Evolutionary conservation across 2,888 invertebrate genomes (phyloP).

Genomic region (Tachystola acroxantha): DNA sequence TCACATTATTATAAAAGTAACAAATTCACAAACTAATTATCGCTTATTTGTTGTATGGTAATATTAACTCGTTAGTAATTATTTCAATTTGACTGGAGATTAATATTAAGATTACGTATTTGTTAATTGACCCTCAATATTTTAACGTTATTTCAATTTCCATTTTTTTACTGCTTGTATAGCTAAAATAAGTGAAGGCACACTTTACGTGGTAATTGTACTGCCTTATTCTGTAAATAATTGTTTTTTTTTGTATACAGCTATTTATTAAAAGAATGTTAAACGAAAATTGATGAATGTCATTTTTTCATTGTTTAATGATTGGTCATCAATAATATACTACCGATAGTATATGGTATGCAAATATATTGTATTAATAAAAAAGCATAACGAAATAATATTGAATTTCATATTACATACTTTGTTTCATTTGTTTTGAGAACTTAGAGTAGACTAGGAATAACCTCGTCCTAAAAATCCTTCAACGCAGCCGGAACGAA

Average conservation of each 20-base stretch:
- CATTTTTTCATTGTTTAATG: constrained; percentile 75
- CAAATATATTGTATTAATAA: constrained; percentile 78
- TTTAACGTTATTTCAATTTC: constrained; percentile 57
- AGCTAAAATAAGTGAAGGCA: constrained; percentile 71
- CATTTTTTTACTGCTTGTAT: constrained; percentile 75
- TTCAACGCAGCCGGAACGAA: too few species aligned
- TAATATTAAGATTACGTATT: constrained; percentile 52
- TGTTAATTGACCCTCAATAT: constrained; percentile 49
- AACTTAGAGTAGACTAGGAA: too few species aligned
- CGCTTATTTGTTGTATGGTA: constrained; percentile 66
- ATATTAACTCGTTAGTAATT: constrained; percentile 71
- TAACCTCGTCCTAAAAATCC: too few species aligned
- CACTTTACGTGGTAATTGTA: constrained; percentile 73
- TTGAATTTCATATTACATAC: constrained; percentile 73
- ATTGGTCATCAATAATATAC: constrained; percentile 75
- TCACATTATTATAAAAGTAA: constrained; percentile 41
- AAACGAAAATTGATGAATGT: constrained; percentile 72
- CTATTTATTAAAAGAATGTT: constrained; percentile 78
- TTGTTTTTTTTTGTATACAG: constrained; percentile 77
- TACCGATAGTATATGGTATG: constrained; percentile 75
- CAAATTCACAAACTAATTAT: constrained; percentile 75
- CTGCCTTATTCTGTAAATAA: constrained; percentile 78
- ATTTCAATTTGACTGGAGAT: constrained; percentile 69
- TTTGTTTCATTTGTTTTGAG: constrained; percentile 69
- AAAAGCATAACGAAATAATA: constrained; percentile 78